Evolutionary conservation across 2,113 vertebrate species (phyloP).

Genomic region (Morone chrysops): DNA sequence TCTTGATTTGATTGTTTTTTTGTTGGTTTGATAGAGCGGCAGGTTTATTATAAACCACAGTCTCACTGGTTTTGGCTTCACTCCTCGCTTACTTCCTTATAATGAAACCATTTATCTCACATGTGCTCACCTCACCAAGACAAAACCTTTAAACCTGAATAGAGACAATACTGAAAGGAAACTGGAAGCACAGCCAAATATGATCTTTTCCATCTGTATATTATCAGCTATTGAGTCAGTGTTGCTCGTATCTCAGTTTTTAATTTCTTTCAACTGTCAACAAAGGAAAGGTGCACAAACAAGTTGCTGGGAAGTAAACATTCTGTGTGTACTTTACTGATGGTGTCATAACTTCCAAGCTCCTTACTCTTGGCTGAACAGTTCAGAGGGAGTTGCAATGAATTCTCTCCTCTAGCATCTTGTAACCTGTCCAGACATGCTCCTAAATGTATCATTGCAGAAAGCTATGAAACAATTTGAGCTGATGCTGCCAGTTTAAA

Average conservation of each 20-base stretch:
- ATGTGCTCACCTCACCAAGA: background rate
- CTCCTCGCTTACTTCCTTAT: background rate
- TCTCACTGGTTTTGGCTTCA: background rate
- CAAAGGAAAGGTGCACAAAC: conserved; percentile 64
- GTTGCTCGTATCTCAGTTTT: conserved; percentile 4
- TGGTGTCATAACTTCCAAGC: conserved; percentile 82
- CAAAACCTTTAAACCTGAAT: background rate
- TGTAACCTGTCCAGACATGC: conserved; percentile 80
- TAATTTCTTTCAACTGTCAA: conserved; percentile 14
- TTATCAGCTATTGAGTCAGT: conserved; percentile 5
- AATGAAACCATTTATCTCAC: background rate
- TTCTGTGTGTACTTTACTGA: conserved; percentile 68
- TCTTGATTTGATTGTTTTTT: background rate
- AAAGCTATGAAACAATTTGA: conserved; percentile 88
- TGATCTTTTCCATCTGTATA: background rate
- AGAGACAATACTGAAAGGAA: background rate
- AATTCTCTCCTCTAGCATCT: conserved; percentile 73
- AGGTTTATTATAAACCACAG: conserved; percentile 18
- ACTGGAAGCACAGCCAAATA: conserved; percentile 1
- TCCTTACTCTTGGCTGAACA: conserved; percentile 68
- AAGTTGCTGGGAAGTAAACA: conserved; percentile 71
- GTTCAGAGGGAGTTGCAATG: conserved; percentile 78
- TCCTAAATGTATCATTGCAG: conserved; percentile 85
- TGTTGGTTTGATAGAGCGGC: conserved; percentile 13
- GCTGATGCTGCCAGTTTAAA: conserved; percentile 87